Conservation (phyloP, 2,113 vertebrate species). For the Lichenostomus cassidix region DNA sequence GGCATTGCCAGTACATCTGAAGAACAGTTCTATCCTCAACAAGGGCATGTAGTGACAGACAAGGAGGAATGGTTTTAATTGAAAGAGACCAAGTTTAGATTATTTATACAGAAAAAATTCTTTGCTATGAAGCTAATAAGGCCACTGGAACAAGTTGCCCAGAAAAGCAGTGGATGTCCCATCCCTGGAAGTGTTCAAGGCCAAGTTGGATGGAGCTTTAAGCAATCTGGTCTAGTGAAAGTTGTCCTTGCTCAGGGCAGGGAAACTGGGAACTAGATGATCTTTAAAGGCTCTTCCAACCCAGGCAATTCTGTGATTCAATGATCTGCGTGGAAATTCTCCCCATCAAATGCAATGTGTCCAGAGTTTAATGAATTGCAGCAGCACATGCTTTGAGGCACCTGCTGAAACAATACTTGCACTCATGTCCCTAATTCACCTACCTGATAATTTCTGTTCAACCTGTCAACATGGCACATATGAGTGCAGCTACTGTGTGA, state of each 20-base stretch:
- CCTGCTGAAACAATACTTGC: neutral
- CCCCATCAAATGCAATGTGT: neutral
- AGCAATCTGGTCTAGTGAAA: neutral
- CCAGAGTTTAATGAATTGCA: neutral
- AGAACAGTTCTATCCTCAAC: neutral
- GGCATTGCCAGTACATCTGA: neutral
- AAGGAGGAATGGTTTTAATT: neutral
- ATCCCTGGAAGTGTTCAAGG: neutral
- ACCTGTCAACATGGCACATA: neutral
- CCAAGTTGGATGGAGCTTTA: neutral
- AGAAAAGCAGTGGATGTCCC: neutral
- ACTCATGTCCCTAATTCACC: neutral
- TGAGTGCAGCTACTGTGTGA: neutral
- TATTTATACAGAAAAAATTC: neutral
- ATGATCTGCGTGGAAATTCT: neutral
- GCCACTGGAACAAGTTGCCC: neutral
- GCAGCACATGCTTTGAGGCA: neutral
- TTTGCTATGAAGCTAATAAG: neutral
- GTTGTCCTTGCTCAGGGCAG: neutral
- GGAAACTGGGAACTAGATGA: neutral
- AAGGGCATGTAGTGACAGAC: neutral
- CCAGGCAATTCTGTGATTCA: neutral
- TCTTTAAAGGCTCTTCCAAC: neutral
- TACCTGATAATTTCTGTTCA: neutral
- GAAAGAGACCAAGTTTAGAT: neutral